A percentile compares a stretch with the other conserved stretches of the same genome.
Evolutionary conservation across 2,888 invertebrate species (phyloP).

Genomic region (Campopleginae sp.): DNA sequence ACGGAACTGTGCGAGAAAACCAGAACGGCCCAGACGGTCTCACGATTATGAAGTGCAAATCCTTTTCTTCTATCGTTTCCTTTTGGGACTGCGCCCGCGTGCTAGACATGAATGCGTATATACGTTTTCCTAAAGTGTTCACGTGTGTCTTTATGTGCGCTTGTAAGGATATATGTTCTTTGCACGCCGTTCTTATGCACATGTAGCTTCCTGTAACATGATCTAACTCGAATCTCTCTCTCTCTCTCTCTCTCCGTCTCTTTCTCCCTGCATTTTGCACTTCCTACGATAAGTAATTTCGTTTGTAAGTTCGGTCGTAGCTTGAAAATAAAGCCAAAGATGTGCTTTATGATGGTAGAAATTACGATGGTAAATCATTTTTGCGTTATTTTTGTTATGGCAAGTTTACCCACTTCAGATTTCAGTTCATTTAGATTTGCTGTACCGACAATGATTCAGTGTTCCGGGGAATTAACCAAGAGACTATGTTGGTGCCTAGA

Average conservation of each 20-base stretch:
- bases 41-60: constrained; percentile 82
- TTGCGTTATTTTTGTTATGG: not conserved
- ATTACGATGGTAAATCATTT: not conserved
- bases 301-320: not conserved
- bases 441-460: not conserved
- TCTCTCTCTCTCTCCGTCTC: constrained; percentile 1
- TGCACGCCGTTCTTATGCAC: constrained; percentile 13
- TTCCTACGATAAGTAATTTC: not conserved
- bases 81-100: constrained; percentile 68
- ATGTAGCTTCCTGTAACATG: constrained; percentile 7
- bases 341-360: not conserved
- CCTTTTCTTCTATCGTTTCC: constrained; percentile 79
- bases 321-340: not conserved
- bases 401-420: not conserved
- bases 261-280: not conserved
- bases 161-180: not conserved
- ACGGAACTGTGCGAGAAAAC: constrained; percentile 37
- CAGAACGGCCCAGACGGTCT: constrained; percentile 79
- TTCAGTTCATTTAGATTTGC: not conserved
- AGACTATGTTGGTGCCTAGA: not conserved
- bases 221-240: not conserved
- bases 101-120: constrained; percentile 13
- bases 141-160: not conserved
- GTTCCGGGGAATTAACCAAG: not conserved
- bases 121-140: not conserved